Percentiles rank a stretch among this genome's conserved stretches.
Conservation (phyloP, 2,797 vertebrate species). For the Australoheros facetus region DNA sequence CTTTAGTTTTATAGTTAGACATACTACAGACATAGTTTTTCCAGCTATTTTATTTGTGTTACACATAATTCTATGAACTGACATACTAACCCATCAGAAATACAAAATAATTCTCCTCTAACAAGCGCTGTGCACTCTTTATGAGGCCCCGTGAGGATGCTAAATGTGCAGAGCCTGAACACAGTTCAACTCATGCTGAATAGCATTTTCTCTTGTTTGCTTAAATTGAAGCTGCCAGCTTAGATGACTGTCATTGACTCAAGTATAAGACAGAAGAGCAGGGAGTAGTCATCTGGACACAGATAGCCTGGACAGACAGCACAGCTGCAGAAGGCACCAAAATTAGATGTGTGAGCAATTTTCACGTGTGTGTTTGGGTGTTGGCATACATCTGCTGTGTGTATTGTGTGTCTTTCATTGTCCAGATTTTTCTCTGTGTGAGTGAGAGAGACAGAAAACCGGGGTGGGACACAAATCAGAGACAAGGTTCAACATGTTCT, state of each 20-base stretch:
- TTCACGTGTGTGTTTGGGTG: background rate
- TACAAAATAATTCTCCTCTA: background rate
- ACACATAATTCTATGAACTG: background rate
- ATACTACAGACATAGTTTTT: too few relatives aligned
- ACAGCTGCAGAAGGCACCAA: background rate
- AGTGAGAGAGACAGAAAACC: background rate
- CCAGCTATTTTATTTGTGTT: too few relatives aligned
- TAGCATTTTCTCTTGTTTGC: background rate
- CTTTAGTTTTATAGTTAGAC: too few relatives aligned
- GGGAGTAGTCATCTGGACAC: background rate
- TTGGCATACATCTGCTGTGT: background rate
- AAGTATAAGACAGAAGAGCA: background rate
- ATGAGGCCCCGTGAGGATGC: background rate
- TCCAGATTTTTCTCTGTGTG: background rate
- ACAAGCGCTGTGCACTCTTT: background rate
- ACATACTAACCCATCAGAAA: too few relatives aligned
- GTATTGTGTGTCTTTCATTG: background rate
- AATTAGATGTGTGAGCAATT: conserved; percentile 14
- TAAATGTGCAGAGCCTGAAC: background rate
- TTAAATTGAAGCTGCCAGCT: background rate
- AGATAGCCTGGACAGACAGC: background rate
- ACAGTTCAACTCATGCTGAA: background rate
- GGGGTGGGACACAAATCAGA: background rate
- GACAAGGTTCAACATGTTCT: background rate
- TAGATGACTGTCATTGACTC: background rate